phyloP scores from a whole-genome alignment of 92 coral and sea anemone genomes.

The Bergia puertoricense region DNA sequence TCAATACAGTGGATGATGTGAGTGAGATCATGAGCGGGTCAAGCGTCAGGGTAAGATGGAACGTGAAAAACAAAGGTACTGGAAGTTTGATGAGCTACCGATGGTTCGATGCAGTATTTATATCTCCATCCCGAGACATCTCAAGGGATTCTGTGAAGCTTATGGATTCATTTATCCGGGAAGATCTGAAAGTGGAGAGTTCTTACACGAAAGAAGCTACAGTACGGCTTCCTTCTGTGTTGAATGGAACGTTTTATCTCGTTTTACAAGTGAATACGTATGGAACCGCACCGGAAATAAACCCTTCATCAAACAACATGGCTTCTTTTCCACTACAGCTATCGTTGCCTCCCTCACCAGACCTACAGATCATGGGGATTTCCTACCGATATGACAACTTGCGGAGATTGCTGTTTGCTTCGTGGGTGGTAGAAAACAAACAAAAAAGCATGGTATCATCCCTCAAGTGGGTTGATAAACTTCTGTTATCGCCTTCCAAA shows the following conservation, averaged over 20 bases:
- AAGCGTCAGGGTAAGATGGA: constrained; percentile 53
- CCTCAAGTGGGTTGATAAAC: constrained; percentile 58
- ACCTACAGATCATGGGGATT: constrained; percentile 44
- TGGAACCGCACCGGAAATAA: constrained; percentile 43
- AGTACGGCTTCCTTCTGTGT: constrained; percentile 43
- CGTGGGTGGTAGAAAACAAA: constrained; percentile 60
- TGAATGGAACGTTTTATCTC: constrained; percentile 50
- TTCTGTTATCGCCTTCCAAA: constrained; percentile 54
- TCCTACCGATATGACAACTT: constrained; percentile 50
- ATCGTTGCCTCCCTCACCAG: constrained; percentile 55
- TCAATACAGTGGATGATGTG: constrained; percentile 30
- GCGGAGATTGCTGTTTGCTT: constrained; percentile 54
- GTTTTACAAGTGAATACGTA: constrained; percentile 56
- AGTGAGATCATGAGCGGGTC: constrained; percentile 45
- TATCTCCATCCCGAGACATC: constrained; percentile 45
- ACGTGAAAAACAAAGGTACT: constrained; percentile 59
- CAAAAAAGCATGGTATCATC: constrained; percentile 57
- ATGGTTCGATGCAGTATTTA: constrained; percentile 62
- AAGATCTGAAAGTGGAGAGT: constrained; percentile 42
- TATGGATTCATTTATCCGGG: constrained; percentile 6
- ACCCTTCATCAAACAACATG: constrained; percentile 48
- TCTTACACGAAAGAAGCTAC: constrained; percentile 52
- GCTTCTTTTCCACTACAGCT: constrained; percentile 33
- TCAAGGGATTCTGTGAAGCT: constrained; percentile 47
- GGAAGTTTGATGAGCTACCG: constrained; percentile 48